Evolutionary conservation across 2,888 invertebrate genomes (phyloP), one percentile per base, ranked within the genome.

Genomic region (Napeogenes inachia): DNA sequence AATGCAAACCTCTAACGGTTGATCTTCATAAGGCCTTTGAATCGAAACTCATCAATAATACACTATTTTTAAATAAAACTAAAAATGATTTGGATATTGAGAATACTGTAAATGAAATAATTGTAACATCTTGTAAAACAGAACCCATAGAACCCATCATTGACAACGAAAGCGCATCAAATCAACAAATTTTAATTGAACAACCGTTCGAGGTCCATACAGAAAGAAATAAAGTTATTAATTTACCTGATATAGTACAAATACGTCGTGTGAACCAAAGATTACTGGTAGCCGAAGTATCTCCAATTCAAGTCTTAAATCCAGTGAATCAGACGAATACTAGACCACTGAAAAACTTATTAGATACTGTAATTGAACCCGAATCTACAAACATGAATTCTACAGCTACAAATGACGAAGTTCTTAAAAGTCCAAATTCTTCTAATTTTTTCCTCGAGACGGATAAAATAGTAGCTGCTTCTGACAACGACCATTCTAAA

Each of bases 1-100:
- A 75, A 42, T 84, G 86, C 56, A 84, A 84, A 68, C 88, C 88
- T 0, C 66, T 88, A 59, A 87, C 89, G 0, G 75, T 90, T 42
- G 89, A 89, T 68, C 57, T 90, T 10, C 79, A 79, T 47, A 89
- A 87, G 73, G 68, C 79, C 3, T 89, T 89, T 63, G 89, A 90
- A 73, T 59, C 56, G 3, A 85, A 83, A 75, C 75, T 89, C 10
- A 54, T 80, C 2, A 66, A 82, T 38, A 82, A 84, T 6, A 85
- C 78, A 2, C 54, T 89, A 42, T 82, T 81, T 71, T 70, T 87
- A 55, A 59, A 30, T 13, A n/a, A 63, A 59, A 62, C 56, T 35
- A 60, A 50, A 64, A 62, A 64, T 35, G 35, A 35, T 42, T 42
- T 10, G 12, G 10, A 42, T 12, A 6, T 6, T 12, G 10, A 3